Percentiles rank a stretch among this genome's conserved stretches.
phyloP scores from a whole-genome alignment of 2,888 invertebrate genomes.

The Sclerodermus sp. region DNA sequence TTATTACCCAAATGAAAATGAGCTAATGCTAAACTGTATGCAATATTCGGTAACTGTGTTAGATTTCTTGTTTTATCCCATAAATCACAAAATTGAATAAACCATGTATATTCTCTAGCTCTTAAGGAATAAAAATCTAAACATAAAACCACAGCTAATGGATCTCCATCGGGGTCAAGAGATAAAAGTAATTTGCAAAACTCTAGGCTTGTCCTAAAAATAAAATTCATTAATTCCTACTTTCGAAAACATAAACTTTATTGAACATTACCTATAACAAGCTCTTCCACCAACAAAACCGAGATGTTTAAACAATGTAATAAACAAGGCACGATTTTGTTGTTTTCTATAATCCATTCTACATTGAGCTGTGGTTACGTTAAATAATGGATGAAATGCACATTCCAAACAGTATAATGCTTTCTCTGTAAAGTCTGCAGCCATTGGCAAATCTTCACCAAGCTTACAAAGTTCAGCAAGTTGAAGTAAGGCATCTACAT shows the following conservation, averaged over 20 bases:
- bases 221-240: conserved; percentile 2
- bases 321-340: conserved; percentile 80
- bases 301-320: conserved; percentile 81
- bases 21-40: conserved; percentile 78
- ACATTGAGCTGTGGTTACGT: conserved; percentile 72
- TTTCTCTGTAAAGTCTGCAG: conserved; percentile 77
- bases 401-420: conserved; percentile 77
- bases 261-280: conserved; percentile 62
- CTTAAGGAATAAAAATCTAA: conserved; percentile 83
- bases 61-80: conserved; percentile 70
- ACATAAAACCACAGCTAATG: conserved; percentile 73
- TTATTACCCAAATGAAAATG: conserved; percentile 64
- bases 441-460: conserved; percentile 77
- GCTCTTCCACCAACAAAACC: conserved; percentile 77
- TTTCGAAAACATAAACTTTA: background rate
- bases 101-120: conserved; percentile 73
- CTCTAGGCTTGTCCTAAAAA: conserved; percentile 77
- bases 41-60: conserved; percentile 84
- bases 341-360: conserved; percentile 76
- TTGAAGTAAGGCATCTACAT: conserved; percentile 79
- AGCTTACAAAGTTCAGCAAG: conserved; percentile 78
- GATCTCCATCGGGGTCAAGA: conserved; percentile 75
- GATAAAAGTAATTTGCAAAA: conserved; percentile 81
- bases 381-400: conserved; percentile 79
- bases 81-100: conserved; percentile 63